Base-by-base conservation (phyloP, 2,888 invertebrate species). In the Trisateles emortualis region DNA sequence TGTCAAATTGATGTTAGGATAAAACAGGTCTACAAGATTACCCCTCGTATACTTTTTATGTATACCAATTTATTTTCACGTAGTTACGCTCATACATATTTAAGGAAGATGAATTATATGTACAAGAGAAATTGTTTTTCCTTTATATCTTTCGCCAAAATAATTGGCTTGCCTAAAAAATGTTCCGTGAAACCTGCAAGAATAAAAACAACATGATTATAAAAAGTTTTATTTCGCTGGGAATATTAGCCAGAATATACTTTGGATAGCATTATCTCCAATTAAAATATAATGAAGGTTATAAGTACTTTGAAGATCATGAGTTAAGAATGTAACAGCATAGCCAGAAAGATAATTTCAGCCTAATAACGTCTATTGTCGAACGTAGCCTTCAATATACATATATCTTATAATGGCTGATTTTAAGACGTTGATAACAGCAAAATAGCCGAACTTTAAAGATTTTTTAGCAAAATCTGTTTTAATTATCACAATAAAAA, bases 111-210 rank as follows among this genome's bases (percentile, higher is more conserved):
- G 19, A 44, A 39, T 44, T 39, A 39, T 44, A 51, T 51, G 32
- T 33, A 40, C 44, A 30, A 6, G 24, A 40, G 29, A 29, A 40
- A 41, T 47, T 47, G 47, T 39, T 47, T 40, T 40, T 40, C 32
- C 40, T 40, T 47, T 45, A 36, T 40, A 32, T 39, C 47, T 32
- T 40, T 39, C 30, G 13, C 9, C n/a, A 47, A 39, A 22, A 47
- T 47, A 47, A 47, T 47, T 47, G 47, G 47, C 36, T 47, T 47
- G 39, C 32, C 19, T 47, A 39, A 39, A 16, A 47, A 40, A 47
- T 47, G 32, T 32, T 47, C n/a, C 40, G 32, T 19, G n/a, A 30
- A 38, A 22, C 14, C 32, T 36, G 16, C 16, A 22, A 10, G 32
- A 42, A 42, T 32, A 19, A 35, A 43, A 44, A 33, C 24, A 26